Base-by-base conservation (phyloP, 2,888 invertebrate genomes). In the Ctena decussata region DNA sequence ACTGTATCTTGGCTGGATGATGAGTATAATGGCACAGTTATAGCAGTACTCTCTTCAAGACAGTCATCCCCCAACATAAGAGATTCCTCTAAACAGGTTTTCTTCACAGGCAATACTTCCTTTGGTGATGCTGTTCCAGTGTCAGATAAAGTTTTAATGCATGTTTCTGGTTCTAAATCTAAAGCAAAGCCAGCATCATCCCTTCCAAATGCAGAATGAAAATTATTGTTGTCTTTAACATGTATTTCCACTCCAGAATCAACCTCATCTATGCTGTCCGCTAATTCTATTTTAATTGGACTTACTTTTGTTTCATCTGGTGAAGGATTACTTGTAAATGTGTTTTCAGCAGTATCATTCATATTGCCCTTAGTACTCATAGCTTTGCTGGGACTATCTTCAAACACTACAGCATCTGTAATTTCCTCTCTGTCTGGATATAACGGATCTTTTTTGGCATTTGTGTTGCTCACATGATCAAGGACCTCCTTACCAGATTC, bases 261-360 rank as follows among this genome's bases (percentile, higher is more conserved):
- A 24, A 77, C 77, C 49, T 77, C 77, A 77, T 77, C 77, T 60
- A 60, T 60, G 24, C 60, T 53, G 6, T 65, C 65, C 32, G 30
- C 30, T 35, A 18, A 35, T 35, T 65, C 65, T 35, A 27, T 30
- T 39, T 12, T 46, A n/a, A n/a, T n/a, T n/a, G n/a, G n/a, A n/a
- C n/a, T n/a, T n/a, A n/a, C n/a, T 18, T 46, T 21, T n/a, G 21
- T 46, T 3, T 46, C 46, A 46, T 8, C 8, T 46, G 46, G 18
- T 21, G 15, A 6, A 41, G 6, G 8, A 41, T 41, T 15, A 11
- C 8, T 15, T 41, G 41, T 15, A 41, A 15, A 41, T 41, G 8
- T 41, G 41, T 15, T 41, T 41, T 41, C 41, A 41, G 8, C 15
- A 57, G 6, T 18, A 11, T 65, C 65, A 44, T 69, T 41, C 41